Evolutionary conservation across 2,113 vertebrate species (phyloP), one percentile per base, ranked within the genome.

Genomic region (Heterochromis multidens): DNA sequence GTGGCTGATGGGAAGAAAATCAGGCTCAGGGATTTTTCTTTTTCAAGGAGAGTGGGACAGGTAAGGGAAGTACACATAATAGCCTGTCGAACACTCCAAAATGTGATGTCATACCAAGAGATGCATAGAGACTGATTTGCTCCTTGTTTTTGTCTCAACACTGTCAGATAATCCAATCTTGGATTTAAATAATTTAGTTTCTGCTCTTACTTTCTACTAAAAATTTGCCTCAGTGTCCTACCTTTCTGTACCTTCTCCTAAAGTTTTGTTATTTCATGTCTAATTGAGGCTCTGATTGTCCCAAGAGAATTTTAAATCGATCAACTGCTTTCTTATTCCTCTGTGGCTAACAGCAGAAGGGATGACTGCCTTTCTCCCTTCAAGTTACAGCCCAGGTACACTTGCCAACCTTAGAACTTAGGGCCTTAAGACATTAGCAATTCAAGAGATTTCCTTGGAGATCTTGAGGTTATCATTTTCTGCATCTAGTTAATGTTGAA

Each of bases 41-140:
- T 87, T 80, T 77, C 43, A 63, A 79, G 80, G 82, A 35, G 52
- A 81, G 63, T 3, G 0, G 67, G 58, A 85, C 46, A 85, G 85
- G 70, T 89, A 78, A 63, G 60, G 52, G n/a, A 49, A 59, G 49
- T 49, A 25, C 17, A 78, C 23, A 25, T 27, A 17, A 62, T 37
- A 6, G 54, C 54, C 23, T 46, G 76, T 62, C 2, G 1, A 29
- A 57, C 1, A 2, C 60, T 52, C 29, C 17, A 37, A 52, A 79
- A 19, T 12, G 1, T 79, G 35, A 88, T 31, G 67, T 74, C 43
- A 74, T 31, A 8, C 16, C 46, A 49, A 29, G 16, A 72, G 40
- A 70, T 70, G 6, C 25, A 29, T 19, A 27, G 25, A 52, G 43
- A 5, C 25, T 52, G 37, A 5, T 27, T 27, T 27, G 40, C 67